Conservation (phyloP, 2,888 invertebrate species). For the Dinocampus coccinellae region DNA sequence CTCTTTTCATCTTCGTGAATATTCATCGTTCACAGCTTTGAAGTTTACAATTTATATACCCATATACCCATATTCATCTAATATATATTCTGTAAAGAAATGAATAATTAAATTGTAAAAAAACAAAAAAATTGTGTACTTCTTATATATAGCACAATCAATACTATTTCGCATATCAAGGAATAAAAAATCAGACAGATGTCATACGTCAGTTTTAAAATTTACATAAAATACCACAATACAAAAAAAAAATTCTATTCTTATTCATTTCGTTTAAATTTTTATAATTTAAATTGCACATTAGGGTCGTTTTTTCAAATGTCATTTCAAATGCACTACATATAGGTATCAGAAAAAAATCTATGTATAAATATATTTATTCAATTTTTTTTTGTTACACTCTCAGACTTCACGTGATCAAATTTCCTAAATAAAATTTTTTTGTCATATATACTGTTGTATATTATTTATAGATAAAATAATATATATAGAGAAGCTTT, state of each 20-base stretch:
- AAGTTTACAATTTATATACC: neutral
- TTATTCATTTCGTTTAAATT: neutral
- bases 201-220: neutral
- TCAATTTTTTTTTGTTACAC: too few relatives aligned
- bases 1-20: constrained; percentile 2
- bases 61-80: neutral
- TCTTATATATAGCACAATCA: too few relatives aligned
- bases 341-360: neutral
- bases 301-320: neutral
- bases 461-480: too few relatives aligned
- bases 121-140: neutral
- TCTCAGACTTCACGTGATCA: too few relatives aligned
- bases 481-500: too few relatives aligned
- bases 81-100: neutral
- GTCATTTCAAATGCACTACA: neutral
- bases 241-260: neutral
- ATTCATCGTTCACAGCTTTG: neutral
- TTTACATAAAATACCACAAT: neutral
- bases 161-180: too few relatives aligned
- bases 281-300: neutral
- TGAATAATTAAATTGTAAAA: neutral
- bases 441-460: too few relatives aligned
- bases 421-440: too few relatives aligned
- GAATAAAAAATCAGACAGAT: neutral
- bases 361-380: neutral